Evolutionary conservation across 2,113 vertebrate genomes (phyloP).

Genomic region (Fulica atra): DNA sequence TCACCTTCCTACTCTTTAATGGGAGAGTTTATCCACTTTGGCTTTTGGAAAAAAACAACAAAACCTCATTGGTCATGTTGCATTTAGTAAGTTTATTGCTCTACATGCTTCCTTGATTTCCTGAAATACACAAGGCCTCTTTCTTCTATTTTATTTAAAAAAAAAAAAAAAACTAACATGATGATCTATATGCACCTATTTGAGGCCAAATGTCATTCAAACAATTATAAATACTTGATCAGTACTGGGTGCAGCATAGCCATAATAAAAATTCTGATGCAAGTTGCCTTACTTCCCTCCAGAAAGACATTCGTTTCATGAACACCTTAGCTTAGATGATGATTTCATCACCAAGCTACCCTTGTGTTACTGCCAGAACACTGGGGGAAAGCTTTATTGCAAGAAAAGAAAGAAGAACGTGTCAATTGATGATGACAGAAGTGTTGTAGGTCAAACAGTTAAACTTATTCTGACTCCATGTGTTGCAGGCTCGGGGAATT

Average conservation of each 20-base stretch:
- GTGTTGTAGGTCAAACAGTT: slow-evolving; percentile 41
- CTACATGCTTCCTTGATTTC: not conserved
- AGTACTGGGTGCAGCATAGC: not conserved
- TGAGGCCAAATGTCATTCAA: not conserved
- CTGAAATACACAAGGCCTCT: not conserved
- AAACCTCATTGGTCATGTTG: not conserved
- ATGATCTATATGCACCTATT: not conserved
- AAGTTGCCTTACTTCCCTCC: not conserved
- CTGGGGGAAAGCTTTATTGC: slow-evolving; percentile 30
- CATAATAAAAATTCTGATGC: not conserved
- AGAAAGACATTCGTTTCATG: not conserved
- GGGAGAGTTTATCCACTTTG: not conserved
- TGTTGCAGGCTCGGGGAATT: not conserved
- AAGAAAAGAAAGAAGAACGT: not conserved
- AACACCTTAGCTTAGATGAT: slow-evolving; percentile 20
- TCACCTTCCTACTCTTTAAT: not conserved
- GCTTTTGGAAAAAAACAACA: not conserved
- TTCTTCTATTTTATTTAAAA: not conserved
- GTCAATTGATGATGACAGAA: slow-evolving; percentile 31
- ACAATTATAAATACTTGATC: not conserved
- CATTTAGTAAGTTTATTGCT: not conserved
- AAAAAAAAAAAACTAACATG: not conserved
- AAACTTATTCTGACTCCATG: not conserved
- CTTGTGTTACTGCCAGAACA: slow-evolving; percentile 10
- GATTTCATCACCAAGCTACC: slow-evolving; percentile 21